Evolutionary conservation across 2,888 invertebrate species (phyloP).

Genomic region (Brenthis daphne): DNA sequence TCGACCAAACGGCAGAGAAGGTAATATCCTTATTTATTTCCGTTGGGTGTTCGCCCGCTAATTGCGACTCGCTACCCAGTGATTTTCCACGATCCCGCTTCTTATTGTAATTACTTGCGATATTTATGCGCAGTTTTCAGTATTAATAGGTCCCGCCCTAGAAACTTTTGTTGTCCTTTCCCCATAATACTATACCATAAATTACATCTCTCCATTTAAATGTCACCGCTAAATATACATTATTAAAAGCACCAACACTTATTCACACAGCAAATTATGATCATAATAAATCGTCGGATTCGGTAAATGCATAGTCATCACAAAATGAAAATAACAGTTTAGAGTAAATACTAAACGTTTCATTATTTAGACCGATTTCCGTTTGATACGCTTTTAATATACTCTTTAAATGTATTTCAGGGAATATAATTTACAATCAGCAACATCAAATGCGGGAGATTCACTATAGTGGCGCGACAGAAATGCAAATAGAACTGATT

Average conservation of each 20-base stretch:
- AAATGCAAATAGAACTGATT: slow-evolving; percentile 68
- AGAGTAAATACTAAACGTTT: slow-evolving; percentile 52
- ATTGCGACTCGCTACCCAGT: slow-evolving; percentile 73
- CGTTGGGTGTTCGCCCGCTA: slow-evolving; percentile 76
- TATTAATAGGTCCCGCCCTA: slow-evolving; percentile 42
- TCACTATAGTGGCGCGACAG: slow-evolving; percentile 57
- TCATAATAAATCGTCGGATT: slow-evolving; percentile 45
- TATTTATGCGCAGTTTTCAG: slow-evolving; percentile 47
- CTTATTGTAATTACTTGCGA: slow-evolving; percentile 48
- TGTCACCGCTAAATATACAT: slow-evolving; percentile 32
- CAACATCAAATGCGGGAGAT: slow-evolving; percentile 45
- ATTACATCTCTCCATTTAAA: slow-evolving; percentile 34
- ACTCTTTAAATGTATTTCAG: too few species aligned
- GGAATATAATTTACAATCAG: slow-evolving; percentile 49
- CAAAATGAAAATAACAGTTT: slow-evolving; percentile 56
- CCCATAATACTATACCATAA: slow-evolving; percentile 37
- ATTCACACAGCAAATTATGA: slow-evolving; percentile 40
- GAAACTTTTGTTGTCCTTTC: slow-evolving; percentile 39
- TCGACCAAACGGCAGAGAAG: slow-evolving; percentile 53
- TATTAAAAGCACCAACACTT: slow-evolving; percentile 37
- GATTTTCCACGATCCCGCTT: slow-evolving; percentile 71
- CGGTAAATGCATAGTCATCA: slow-evolving; percentile 47
- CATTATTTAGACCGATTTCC: slow-evolving; percentile 46
- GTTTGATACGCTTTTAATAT: too few species aligned
- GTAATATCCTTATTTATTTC: slow-evolving; percentile 79